These are phyloP conservation scores for Yponomeuta sedellus DNA, from an alignment of 2,888 invertebrate genomes.

Conservation along the genomic window DNA sequence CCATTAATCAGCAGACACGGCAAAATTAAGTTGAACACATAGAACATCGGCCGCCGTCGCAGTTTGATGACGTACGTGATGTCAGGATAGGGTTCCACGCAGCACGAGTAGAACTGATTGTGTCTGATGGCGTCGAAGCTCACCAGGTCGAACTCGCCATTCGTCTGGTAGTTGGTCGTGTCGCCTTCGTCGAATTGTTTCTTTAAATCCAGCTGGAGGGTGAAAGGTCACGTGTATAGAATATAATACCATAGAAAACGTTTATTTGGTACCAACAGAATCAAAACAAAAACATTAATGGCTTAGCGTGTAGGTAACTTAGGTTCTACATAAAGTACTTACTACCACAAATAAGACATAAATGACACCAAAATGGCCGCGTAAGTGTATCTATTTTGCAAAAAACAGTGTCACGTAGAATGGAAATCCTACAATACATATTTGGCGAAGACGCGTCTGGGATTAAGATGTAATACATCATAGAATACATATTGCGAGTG, in stretches of 20 bases:
- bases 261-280: too few species aligned
- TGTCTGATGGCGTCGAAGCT: constrained; percentile 84
- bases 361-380: too few species aligned
- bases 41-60: constrained; percentile 86
- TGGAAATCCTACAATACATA: background rate
- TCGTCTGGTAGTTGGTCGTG: constrained; percentile 92
- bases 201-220: constrained; percentile 81
- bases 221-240: background rate
- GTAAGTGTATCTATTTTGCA: background rate
- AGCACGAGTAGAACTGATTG: constrained; percentile 86
- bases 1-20: constrained; percentile 91
- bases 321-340: too few species aligned
- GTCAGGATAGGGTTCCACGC: constrained; percentile 89
- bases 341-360: too few species aligned
- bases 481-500: background rate
- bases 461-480: too few species aligned
- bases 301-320: too few species aligned
- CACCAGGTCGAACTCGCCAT: constrained; percentile 91
- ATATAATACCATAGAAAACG: too few species aligned
- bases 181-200: constrained; percentile 89
- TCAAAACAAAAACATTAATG: too few species aligned
- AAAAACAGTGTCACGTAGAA: background rate
- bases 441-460: background rate
- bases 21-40: constrained; percentile 90
- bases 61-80: constrained; percentile 88